Base-by-base conservation (phyloP, 1,140 invertebrate species). In the Armadillidium nasatum region DNA sequence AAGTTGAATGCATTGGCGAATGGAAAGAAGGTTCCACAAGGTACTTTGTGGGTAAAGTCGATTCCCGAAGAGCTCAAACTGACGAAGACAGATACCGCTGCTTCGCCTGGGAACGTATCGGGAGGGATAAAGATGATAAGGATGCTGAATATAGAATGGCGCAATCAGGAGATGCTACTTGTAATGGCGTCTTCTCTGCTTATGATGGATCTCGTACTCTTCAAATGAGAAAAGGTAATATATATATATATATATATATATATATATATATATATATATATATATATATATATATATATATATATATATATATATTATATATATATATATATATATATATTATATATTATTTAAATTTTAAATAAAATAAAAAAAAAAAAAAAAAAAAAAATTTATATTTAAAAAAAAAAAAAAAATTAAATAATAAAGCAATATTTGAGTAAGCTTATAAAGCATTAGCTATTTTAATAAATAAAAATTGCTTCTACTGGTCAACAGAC, bases 61-160 rank as follows among this genome's bases (percentile, higher is more conserved):
- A 80, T 21, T 77, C 67, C 7, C 74, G 79, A 7, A 72, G 73
- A 43, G 75, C 76, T 4, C 54, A 76, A 6, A 77, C 79, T 79
- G 94, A 94, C 85, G 94, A 96, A 84, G 94, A 96, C 84, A 89
- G 92, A 75, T 96, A 94, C 85, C 88, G 94, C 78, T 96, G 94
- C 87, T 96, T 95, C 86, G 93, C 95, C 46, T 94, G 93, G 85
- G 93, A 94, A 85, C 44, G 19, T 15, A 19, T 19, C 2, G 50
- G 50, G 9, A 43, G 74, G 21, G 77, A 71, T 11, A 71, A 74
- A 22, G 74, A 76, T 21, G 73, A 80, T 33, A 23, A 23, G 2
- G 44, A 73, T 45, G 43, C 76, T 1, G 80, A 82, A 19, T 83
- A 81, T 73, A 74, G 80, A 10, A 80, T 84, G 72, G 83, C 83